Evolutionary conservation across 2,113 vertebrate genomes (phyloP).

Genomic region (Oophaga pumilio): DNA sequence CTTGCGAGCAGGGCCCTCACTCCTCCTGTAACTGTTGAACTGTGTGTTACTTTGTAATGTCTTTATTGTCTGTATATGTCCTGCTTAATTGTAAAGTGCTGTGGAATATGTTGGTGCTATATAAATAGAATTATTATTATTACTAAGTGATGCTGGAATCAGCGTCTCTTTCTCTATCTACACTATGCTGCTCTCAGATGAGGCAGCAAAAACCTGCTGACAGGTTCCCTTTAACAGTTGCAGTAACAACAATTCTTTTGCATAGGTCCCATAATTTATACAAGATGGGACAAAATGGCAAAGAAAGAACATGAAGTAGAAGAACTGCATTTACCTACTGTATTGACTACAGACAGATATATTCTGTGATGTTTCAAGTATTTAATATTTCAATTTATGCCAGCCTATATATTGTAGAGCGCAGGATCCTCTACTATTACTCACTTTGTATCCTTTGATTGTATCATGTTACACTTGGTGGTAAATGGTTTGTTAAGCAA

Average conservation of each 20-base stretch:
- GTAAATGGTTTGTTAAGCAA: neutral
- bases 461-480: neutral
- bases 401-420: neutral
- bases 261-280: neutral
- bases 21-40: no score
- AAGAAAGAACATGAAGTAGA: neutral
- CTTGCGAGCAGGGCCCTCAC: no score
- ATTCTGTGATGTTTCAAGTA: neutral
- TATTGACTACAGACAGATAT: neutral
- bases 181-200: no score
- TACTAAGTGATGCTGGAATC: no score
- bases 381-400: conserved; percentile 5
- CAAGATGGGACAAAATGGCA: neutral
- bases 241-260: neutral
- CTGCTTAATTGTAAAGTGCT: no score
- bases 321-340: neutral
- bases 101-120: no score
- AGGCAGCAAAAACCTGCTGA: no score
- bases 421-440: no score
- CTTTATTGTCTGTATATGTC: no score
- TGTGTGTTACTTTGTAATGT: no score
- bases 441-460: neutral
- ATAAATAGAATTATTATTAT: no score
- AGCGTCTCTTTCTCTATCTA: no score
- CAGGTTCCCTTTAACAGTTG: neutral